Evolutionary conservation across 1,140 invertebrate genomes (phyloP), one percentile per base, ranked within the genome.

Genomic region (Drosophila malerkotliana): DNA sequence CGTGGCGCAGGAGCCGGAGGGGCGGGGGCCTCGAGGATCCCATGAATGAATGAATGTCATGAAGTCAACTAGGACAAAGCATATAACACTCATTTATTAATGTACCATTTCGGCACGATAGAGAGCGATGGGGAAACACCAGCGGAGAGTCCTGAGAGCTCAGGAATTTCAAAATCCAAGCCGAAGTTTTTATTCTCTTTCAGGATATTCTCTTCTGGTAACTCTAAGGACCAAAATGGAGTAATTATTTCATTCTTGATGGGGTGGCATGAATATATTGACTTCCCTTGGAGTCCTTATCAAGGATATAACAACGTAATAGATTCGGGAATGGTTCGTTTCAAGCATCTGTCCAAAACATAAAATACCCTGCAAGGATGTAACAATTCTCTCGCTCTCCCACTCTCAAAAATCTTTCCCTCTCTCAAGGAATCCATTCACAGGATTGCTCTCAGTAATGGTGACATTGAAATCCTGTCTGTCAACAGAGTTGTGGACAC

Each of bases 31-130:
- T n/a, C 57, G 59, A 69, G 48, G 58, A 61, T 67, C 74, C 64
- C 74, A 82, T 85, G 82, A 85, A 87, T 87, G 81, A 85, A 85
- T 85, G 74, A 85, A 85, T 85, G 82, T 82, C 82, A 87, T 85
- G 82, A 87, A 87, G 82, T 87, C 82, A 85, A 85, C 82, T 87
- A 87, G 81, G 82, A 88, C 83, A 87, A 87, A 87, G 82, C 78
- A 75, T 72, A 87, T 88, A 87, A 82, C 82, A 88, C 82, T 87
- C 82, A 87, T 87, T 87, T 87, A 87, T 87, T 87, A 87, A 87
- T 87, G 82, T 82, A 79, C 78, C 80, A 78, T 82, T 82, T 82
- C 60, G 73, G 34, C 54, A 77, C 41, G 18, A 44, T 12, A 37
- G n/a, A 21, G 18, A 37, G 45, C 18, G 18, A n/a, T n/a, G 24